Conservation (phyloP, 2,888 invertebrate species). For the Tillus elongatus region DNA sequence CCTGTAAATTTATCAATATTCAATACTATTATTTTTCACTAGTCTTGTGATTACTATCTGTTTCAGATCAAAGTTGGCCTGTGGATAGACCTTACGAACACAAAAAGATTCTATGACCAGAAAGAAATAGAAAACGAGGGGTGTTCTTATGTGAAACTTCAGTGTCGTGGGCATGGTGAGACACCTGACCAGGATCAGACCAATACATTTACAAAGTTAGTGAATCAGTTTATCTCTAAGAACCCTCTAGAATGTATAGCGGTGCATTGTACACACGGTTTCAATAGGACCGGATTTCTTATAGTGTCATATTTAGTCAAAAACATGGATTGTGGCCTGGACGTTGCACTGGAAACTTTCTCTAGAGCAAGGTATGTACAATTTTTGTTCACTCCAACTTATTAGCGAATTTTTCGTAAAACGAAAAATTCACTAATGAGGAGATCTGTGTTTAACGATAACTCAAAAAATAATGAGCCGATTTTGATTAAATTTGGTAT, state of each 20-base stretch:
- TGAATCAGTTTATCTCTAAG: slow-evolving; percentile 67
- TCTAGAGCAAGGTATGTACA: too few relatives aligned
- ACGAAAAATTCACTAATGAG: too few relatives aligned
- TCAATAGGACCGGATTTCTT: slow-evolving; percentile 95
- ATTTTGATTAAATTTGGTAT: too few relatives aligned
- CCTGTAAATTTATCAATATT: too few relatives aligned
- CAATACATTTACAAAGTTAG: slow-evolving; percentile 69
- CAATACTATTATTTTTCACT: too few relatives aligned
- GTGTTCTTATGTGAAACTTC: slow-evolving; percentile 79
- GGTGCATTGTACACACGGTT: slow-evolving; percentile 96
- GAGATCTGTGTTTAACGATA: too few relatives aligned
- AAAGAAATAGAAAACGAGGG: slow-evolving; percentile 64
- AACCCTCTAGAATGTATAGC: slow-evolving; percentile 71
- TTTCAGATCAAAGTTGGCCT: slow-evolving; percentile 82
- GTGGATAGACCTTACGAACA: slow-evolving; percentile 96
- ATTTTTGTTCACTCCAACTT: too few relatives aligned
- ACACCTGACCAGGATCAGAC: slow-evolving; percentile 83
- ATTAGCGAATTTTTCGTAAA: too few relatives aligned
- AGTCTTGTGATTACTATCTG: too few relatives aligned
- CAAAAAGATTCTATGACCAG: slow-evolving; percentile 83
- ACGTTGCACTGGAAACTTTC: slow-evolving; percentile 73
- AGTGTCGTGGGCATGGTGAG: slow-evolving; percentile 87
- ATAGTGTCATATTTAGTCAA: slow-evolving; percentile 87
- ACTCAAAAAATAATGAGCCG: too few relatives aligned
- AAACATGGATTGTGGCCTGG: slow-evolving; percentile 71